Base-by-base conservation (phyloP, 2,888 invertebrate genomes). In the Folsomia candida region DNA sequence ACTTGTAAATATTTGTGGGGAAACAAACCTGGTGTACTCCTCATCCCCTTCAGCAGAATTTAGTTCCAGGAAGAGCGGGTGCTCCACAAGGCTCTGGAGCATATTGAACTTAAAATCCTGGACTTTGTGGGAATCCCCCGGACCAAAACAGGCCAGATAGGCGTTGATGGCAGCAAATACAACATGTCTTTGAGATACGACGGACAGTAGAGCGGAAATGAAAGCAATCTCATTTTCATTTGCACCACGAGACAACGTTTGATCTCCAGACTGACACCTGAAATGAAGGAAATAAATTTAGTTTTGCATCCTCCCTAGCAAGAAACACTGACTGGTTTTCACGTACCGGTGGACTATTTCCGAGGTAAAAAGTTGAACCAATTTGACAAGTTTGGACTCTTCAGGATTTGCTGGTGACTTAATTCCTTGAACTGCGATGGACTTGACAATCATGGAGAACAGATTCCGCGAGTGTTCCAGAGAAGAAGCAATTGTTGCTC, bases 131-230 rank as follows among this genome's bases (percentile, higher is more conserved):
- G 78, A 78, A 68, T 80, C 79, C 6, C 79, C 79, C 9, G 79
- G 79, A 54, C 79, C 79, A 69, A 80, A 80, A 69, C 78, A 80
- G 11, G 79, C 77, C 24, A 80, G 69, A 29, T 80, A 80, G 2
- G 78, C 70, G 65, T 80, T 80, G 29, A 80, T 73, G 3, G 75
- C 76, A 67, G 79, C 73, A 65, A 78, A 80, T 1, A 80, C 78
- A 64, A 78, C 69, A 58, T 78, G 78, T 4, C 78, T 67, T 37
- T 76, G 70, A 14, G 76, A 73, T 22, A 78, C 62, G 14, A 78
- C 76, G 60, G 77, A 78, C 3, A 80, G 70, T 9, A 77, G 61
- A 2, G 72, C 72, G n/a, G 75, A 67, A 59, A 78, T 71, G 62
- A 78, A 80, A 2, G 67, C 59, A 28, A 80, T 68, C 9, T 76